Evolutionary conservation across 2,113 vertebrate genomes (phyloP).

Genomic region (Mellivora capensis): DNA sequence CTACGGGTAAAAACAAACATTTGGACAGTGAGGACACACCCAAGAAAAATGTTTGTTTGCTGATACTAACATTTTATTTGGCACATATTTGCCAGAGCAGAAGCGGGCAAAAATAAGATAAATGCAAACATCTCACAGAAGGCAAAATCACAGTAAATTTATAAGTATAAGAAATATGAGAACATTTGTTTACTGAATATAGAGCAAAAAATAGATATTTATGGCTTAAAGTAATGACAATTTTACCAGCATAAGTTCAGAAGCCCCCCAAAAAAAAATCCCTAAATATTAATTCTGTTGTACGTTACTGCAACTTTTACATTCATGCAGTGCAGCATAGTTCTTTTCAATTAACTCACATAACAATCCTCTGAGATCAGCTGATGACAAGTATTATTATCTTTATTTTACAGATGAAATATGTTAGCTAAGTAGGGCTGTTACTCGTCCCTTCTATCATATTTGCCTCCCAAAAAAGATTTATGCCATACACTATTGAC

Average conservation of each 20-base stretch:
- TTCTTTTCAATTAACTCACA: conserved; percentile 37
- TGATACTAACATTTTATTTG: conserved; percentile 63
- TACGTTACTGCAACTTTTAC: not conserved
- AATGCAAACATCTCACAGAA: conserved; percentile 61
- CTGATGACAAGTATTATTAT: conserved; percentile 29
- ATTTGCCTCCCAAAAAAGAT: conserved; percentile 26
- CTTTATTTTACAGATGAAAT: conserved; percentile 16
- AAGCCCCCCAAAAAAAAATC: not conserved
- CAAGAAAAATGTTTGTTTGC: conserved; percentile 69
- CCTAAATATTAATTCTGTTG: conserved; percentile 36
- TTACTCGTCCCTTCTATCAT: not conserved
- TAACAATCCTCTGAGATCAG: conserved; percentile 26
- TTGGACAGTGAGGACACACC: conserved; percentile 51
- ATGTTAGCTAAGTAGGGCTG: not conserved
- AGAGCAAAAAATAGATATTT: conserved; percentile 39
- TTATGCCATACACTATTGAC: not conserved
- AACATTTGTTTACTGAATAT: conserved; percentile 51
- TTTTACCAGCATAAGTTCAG: conserved; percentile 25
- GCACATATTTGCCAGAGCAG: conserved; percentile 30
- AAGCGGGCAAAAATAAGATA: conserved; percentile 61
- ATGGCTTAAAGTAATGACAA: conserved; percentile 43
- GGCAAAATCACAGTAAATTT: conserved; percentile 54
- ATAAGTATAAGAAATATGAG: conserved; percentile 49
- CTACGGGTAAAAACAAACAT: conserved; percentile 57
- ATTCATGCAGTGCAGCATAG: not conserved